Evolutionary conservation across 1,140 invertebrate species (phyloP), one percentile per base, ranked within the genome.

Genomic region (Latrodectus geometricus): DNA sequence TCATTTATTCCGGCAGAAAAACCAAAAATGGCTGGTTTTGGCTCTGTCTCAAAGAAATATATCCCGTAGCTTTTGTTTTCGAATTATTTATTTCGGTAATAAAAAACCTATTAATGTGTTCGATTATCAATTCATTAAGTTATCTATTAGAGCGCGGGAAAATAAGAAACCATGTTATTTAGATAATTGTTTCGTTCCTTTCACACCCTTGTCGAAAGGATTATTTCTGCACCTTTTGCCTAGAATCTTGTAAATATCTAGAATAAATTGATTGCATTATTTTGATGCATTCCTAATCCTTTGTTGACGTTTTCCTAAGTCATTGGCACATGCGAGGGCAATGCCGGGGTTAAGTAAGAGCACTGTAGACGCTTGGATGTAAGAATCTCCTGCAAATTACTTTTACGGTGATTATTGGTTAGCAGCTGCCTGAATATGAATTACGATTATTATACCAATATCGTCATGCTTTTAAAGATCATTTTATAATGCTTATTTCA

Each of bases 121-220:
- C 77, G 48, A 79, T 79, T 79, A 79, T 23, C 77, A 49, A 79
- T 68, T 68, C 66, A 69, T 79, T 79, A 79, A 61, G 54, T 61
- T 61, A 61, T 61, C 54, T 61, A 61, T 61, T 61, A 61, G 54
- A 61, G 54, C 11, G 17, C 11, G 11, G 54, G 54, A 14, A 17
- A 61, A 61, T 8, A 61, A 61, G 11, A 35, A 17, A 61, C 54
- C 17, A 8, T 61, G 17, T 61, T 17, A 61, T 35, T 61, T 61
- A 61, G 11, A 17, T 61, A 61, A 61, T 61, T 61, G 54, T 61
- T 61, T 61, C 17, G 17, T 61, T 61, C 17, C 54, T 17, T 61
- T 8, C 11, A 14, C 54, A 11, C 54, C 17, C 17, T 61, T 61
- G 54, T 17, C 17, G 54, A 61, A 11, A 17, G 54, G 8, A 61